A percentile compares a stretch with the other conserved stretches of the same genome.
Conservation (phyloP, 2,113 vertebrate genomes). For the Tachysurus fulvidraco region DNA sequence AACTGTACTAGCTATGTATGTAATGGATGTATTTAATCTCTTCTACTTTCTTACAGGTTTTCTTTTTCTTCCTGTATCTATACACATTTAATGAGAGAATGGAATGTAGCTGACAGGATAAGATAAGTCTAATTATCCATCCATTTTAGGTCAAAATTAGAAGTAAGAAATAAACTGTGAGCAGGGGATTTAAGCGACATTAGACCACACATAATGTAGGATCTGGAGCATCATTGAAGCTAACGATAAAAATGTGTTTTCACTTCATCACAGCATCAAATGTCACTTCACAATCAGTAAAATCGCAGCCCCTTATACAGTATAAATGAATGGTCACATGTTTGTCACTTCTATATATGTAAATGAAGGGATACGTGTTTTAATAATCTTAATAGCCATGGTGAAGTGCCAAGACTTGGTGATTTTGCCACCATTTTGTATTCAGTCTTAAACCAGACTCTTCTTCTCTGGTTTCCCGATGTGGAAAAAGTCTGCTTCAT, state of each 20-base stretch:
- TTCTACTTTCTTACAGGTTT: neutral
- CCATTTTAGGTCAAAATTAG: neutral
- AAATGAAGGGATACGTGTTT: neutral
- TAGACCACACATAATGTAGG: neutral
- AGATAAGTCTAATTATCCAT: neutral
- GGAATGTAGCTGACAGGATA: too few species aligned
- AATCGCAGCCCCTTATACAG: neutral
- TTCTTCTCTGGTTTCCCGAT: neutral
- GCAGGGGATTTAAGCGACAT: neutral
- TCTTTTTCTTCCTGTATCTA: neutral
- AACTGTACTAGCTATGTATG: neutral
- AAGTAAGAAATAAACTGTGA: neutral
- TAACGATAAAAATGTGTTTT: neutral
- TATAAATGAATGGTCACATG: neutral
- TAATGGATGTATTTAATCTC: too few species aligned
- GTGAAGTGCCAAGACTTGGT: neutral
- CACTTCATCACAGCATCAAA: neutral
- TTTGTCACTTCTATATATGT: neutral
- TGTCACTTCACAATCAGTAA: neutral
- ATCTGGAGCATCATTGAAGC: neutral
- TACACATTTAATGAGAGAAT: too few species aligned
- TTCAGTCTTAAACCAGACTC: neutral
- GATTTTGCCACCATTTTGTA: neutral
- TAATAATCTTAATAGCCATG: neutral
- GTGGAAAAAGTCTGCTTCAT: neutral